Conservation (phyloP, 2,797 vertebrate genomes). For the Sebastes oblongus region DNA sequence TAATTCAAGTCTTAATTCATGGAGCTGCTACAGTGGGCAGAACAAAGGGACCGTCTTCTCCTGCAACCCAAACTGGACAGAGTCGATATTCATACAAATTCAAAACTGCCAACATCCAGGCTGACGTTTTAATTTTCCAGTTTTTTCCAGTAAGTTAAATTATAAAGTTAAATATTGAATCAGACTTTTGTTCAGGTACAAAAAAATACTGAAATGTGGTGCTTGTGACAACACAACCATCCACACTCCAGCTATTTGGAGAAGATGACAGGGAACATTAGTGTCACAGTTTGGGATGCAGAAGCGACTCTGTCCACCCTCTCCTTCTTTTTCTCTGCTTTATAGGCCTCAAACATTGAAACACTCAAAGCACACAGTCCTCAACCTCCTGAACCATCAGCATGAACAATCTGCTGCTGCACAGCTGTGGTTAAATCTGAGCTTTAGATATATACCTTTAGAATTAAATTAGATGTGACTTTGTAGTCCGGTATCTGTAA, state of each 20-base stretch:
- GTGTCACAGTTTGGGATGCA: slow-evolving; percentile 40
- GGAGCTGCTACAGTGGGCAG: slow-evolving; percentile 25
- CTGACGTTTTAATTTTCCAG: neutral
- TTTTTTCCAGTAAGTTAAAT: neutral
- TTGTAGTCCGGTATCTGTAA: neutral
- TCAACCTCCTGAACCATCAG: neutral
- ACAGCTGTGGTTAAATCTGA: neutral
- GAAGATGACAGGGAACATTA: neutral
- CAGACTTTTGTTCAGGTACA: rapidly evolving
- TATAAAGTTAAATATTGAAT: neutral
- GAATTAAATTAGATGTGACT: neutral
- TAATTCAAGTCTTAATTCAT: slow-evolving; percentile 36
- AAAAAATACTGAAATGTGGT: neutral
- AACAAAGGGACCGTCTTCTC: neutral
- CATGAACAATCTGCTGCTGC: slow-evolving; percentile 2
- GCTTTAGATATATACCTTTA: neutral
- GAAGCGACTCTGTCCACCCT: slow-evolving; percentile 17
- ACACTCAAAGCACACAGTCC: slow-evolving; percentile 61
- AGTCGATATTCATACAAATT: neutral
- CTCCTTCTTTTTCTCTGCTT: slow-evolving; percentile 49
- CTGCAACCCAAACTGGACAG: neutral
- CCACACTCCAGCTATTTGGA: neutral
- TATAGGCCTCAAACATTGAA: slow-evolving; percentile 9
- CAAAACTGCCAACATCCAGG: neutral
- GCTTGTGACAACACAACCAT: neutral